Evolutionary conservation across 2,113 vertebrate species (phyloP), one percentile per base, ranked within the genome.

Genomic region (Xiphophorus maculatus): DNA sequence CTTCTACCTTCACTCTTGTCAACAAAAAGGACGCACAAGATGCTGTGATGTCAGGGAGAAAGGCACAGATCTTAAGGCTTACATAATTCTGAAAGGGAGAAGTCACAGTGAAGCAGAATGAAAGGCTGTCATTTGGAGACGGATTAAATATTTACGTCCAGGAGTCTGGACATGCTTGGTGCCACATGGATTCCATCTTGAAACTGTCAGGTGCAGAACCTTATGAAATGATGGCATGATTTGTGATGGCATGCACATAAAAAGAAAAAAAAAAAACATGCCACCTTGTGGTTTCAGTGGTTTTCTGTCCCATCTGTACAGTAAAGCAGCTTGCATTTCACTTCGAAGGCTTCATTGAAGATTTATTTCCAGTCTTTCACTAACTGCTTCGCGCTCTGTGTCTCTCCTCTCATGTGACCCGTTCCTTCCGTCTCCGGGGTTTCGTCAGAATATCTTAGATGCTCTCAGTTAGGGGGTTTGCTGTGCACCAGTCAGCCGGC

Each of bases 331-430:
- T 88, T 88, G 81, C 80, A 86, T 90, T 90, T 86, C 82, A 83
- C 73, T 86, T 89, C 86, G 91, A 84, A 89, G 83, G 75, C 80
- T 79, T 78, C 72, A 87, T 87, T 90, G 88, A 91, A 88, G 84
- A 86, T 75, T 77, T 64, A 86, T 79, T 90, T 80, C 74, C 83
- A 71, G 80, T 63, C 4, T 67, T 79, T 58, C 60, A 71, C 73
- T 61, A 66, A 75, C 76, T 70, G 71, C 80, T 77, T 65, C 0
- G 0, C 44, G 65, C 19, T 74, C 58, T 69, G 13, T 35, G 51
- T 68, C 35, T 37, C 68, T 62, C 73, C 78, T 61, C 60, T 63
- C 32, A 67, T 74, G 74, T 76, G 68, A 44, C 67, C 76, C 62
- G 68, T 76, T 77, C 17, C 73, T 69, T 51, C 61, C 69, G 42